These are phyloP conservation scores for Cantharis lateralis DNA, from an alignment of 2,888 invertebrate species.

Conservation along the genomic window DNA sequence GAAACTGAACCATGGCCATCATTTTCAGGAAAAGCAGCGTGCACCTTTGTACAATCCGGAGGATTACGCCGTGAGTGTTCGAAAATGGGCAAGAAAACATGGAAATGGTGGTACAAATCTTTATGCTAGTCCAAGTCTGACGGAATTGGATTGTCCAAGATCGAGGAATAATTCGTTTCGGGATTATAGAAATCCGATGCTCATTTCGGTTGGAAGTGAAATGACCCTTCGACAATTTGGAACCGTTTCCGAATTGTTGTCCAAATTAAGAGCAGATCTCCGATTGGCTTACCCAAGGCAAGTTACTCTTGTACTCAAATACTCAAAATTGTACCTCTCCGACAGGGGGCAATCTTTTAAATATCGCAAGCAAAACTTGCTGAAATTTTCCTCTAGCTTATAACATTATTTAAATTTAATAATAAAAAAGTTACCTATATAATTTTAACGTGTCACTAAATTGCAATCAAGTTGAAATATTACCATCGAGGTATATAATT, in stretches of 20 bases:
- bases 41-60: slow-evolving; percentile 91
- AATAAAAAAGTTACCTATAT: not conserved
- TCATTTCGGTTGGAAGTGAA: slow-evolving; percentile 72
- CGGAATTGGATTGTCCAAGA: slow-evolving; percentile 43
- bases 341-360: too few species aligned
- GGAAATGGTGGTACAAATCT: slow-evolving; percentile 52
- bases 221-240: slow-evolving; percentile 88
- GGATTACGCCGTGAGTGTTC: slow-evolving; percentile 80
- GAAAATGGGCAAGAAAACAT: slow-evolving; percentile 77
- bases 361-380: too few species aligned
- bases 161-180: slow-evolving; percentile 45
- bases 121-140: slow-evolving; percentile 42
- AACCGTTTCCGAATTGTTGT: slow-evolving; percentile 83
- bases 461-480: not conserved
- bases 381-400: not conserved
- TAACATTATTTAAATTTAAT: not conserved
- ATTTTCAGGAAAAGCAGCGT: slow-evolving; percentile 74
- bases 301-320: too few species aligned
- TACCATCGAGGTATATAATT: not conserved
- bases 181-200: slow-evolving; percentile 68
- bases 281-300: slow-evolving; percentile 88
- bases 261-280: slow-evolving; percentile 84
- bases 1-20: not conserved
- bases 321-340: too few species aligned
- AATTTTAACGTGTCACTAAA: not conserved